phyloP scores from a whole-genome alignment of 2,113 vertebrate species.

The Octodon degus region DNA sequence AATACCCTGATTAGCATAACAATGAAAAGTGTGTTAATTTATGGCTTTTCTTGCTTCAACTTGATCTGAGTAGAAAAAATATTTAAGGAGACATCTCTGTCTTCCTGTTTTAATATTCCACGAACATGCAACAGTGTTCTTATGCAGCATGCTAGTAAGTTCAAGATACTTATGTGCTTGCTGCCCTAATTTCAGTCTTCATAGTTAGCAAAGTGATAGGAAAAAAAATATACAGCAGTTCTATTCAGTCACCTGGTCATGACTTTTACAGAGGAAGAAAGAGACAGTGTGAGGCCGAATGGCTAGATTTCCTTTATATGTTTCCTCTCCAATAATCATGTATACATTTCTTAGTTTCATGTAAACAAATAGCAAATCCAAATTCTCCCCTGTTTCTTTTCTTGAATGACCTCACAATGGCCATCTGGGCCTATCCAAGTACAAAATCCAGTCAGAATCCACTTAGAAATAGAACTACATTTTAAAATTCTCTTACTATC shows the following conservation, averaged over 20 bases:
- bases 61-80: neutral
- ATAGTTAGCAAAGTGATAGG: conserved; percentile 20
- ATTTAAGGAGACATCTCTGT: neutral
- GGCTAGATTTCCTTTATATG: neutral
- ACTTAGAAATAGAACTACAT: neutral
- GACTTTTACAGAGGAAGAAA: conserved; percentile 38
- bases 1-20: neutral
- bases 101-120: accelerated
- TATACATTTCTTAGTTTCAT: conserved; percentile 11
- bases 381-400: neutral
- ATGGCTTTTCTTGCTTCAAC: conserved; percentile 43
- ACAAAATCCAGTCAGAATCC: neutral
- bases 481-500: conserved; percentile 30
- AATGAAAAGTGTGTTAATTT: conserved; percentile 35
- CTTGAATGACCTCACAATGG: neutral
- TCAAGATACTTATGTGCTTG: neutral
- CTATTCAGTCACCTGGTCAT: neutral
- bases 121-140: neutral
- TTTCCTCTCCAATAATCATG: neutral
- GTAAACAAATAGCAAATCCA: neutral
- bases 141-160: neutral
- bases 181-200: neutral
- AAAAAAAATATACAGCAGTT: neutral
- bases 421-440: neutral
- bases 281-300: neutral